These are phyloP conservation scores for Passerina amoena DNA, from an alignment of 2,113 vertebrate species.

Conservation along the genomic window DNA sequence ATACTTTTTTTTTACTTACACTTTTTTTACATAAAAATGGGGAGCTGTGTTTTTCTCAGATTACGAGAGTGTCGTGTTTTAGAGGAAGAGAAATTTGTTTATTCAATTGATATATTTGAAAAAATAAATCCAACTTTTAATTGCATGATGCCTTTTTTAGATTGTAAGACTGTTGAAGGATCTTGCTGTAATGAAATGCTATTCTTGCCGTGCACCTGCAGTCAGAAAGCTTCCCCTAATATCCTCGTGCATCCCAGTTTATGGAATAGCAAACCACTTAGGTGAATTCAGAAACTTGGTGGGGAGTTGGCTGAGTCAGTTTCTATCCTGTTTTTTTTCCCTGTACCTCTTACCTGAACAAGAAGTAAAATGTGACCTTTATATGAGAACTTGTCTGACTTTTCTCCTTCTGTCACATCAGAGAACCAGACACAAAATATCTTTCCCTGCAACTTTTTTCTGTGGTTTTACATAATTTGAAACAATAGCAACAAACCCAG, in stretches of 20 bases:
- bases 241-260: background rate
- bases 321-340: background rate
- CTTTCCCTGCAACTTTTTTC: background rate
- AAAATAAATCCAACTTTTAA: background rate
- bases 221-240: background rate
- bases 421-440: background rate
- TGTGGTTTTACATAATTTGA: background rate
- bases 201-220: background rate
- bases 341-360: background rate
- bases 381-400: background rate
- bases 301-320: background rate
- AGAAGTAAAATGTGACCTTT: background rate
- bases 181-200: background rate
- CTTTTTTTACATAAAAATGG: background rate
- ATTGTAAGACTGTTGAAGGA: background rate
- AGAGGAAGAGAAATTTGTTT: background rate
- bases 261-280: background rate
- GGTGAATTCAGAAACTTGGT: background rate
- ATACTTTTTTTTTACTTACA: background rate
- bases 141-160: background rate
- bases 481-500: background rate
- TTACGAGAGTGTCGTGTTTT: background rate
- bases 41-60: background rate
- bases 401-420: accelerated
- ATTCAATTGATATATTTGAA: background rate